These are phyloP conservation scores for Bos javanicus DNA, from an alignment of 2,113 vertebrate species.

Conservation along the genomic window DNA sequence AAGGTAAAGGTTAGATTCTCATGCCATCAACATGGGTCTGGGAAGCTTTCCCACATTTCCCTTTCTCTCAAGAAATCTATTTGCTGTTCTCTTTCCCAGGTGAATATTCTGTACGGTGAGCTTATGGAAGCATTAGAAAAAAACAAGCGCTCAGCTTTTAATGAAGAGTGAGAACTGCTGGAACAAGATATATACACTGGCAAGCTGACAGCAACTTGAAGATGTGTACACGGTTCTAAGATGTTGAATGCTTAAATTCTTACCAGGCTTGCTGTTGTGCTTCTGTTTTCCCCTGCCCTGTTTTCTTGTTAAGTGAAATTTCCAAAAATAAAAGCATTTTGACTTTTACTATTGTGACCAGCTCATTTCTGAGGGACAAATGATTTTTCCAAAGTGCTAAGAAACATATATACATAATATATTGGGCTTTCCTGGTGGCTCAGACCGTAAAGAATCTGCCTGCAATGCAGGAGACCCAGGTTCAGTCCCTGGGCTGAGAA, in stretches of 20 bases:
- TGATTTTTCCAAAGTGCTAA: conserved; percentile 23
- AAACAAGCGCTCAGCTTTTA: conserved; percentile 75
- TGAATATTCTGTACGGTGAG: conserved; percentile 86
- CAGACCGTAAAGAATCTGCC: not conserved
- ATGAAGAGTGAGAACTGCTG: conserved; percentile 72
- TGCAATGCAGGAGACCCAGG: not conserved
- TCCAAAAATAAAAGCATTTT: conserved; percentile 56
- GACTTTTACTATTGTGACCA: not conserved
- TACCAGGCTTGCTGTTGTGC: not conserved
- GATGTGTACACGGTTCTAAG: not conserved
- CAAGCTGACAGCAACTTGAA: not conserved
- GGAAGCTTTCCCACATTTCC: not conserved
- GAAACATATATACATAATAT: not conserved
- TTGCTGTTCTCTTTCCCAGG: conserved; percentile 79
- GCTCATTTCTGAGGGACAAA: conserved; percentile 28
- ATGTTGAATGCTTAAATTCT: not conserved
- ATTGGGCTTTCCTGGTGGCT: not conserved
- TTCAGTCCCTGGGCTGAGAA: not conserved
- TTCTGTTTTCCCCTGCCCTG: not conserved
- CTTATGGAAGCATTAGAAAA: conserved; percentile 86
- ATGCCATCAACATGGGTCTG: not conserved
- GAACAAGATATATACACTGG: not conserved
- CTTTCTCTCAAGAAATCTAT: not conserved
- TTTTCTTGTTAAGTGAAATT: conserved; percentile 1
- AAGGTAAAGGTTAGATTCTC: not conserved